Percentiles rank a stretch among this genome's conserved stretches.
Conservation (phyloP, 2,888 invertebrate genomes). For the Xestia sexstrigata region DNA sequence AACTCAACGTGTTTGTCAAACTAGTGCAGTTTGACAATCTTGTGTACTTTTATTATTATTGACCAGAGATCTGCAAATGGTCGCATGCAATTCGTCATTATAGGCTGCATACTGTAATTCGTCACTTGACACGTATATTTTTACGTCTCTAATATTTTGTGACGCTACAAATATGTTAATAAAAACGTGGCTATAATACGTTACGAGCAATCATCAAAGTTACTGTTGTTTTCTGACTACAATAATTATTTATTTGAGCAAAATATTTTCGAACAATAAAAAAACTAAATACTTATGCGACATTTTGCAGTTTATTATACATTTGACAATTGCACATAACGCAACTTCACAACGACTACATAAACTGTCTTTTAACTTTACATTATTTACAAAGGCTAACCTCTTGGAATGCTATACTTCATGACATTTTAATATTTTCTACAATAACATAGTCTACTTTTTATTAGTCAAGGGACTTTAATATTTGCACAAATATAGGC, state of each 20-base stretch:
- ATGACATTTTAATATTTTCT: slow-evolving; percentile 64
- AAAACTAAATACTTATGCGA: slow-evolving; percentile 27
- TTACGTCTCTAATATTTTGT: slow-evolving; percentile 29
- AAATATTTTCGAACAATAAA: slow-evolving; percentile 58
- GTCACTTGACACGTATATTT: slow-evolving; percentile 25
- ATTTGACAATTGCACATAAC: slow-evolving; percentile 63
- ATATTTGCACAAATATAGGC: slow-evolving; percentile 64
- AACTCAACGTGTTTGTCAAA: slow-evolving; percentile 45
- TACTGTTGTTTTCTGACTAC: slow-evolving; percentile 34
- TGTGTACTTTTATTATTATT: slow-evolving; percentile 53
- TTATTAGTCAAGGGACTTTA: slow-evolving; percentile 62
- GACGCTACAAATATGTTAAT: slow-evolving; percentile 49
- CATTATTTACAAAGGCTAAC: slow-evolving; percentile 73
- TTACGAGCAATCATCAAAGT: slow-evolving; percentile 62
- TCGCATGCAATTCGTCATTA: slow-evolving; percentile 38
- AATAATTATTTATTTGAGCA: slow-evolving; percentile 64
- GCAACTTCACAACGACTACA: slow-evolving; percentile 58
- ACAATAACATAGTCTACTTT: slow-evolving; percentile 64
- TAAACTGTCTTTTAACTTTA: slow-evolving; percentile 72
- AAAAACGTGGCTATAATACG: slow-evolving; percentile 49
- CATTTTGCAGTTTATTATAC: slow-evolving; percentile 35
- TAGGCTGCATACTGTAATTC: slow-evolving; percentile 12
- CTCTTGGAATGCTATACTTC: slow-evolving; percentile 77
- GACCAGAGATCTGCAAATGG: slow-evolving; percentile 35
- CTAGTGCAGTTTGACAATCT: slow-evolving; percentile 30